These are phyloP conservation scores for Coenobita brevimanus DNA, from an alignment of 1,140 invertebrate genomes.

Conservation along the genomic window DNA sequence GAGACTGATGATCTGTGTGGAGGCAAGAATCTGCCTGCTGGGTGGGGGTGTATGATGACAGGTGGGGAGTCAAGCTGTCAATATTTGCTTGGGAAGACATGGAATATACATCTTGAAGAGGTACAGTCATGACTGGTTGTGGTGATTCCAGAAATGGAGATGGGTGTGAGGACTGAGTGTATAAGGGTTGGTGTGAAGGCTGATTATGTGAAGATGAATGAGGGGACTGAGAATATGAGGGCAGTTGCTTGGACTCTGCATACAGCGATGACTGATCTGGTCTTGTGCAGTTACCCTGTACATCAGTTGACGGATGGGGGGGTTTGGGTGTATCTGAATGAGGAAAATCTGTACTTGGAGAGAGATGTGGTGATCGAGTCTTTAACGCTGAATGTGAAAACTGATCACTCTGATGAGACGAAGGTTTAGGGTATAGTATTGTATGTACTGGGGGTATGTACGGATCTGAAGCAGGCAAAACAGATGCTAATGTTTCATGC, in stretches of 20 bases:
- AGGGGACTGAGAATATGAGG: slow-evolving; percentile 3
- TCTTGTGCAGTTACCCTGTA: neutral
- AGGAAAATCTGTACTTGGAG: no score
- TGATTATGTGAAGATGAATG: neutral
- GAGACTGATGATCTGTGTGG: neutral
- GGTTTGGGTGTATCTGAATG: no score
- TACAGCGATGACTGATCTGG: neutral
- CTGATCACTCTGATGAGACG: no score
- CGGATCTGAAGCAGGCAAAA: no score
- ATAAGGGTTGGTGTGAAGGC: neutral
- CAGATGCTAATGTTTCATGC: no score
- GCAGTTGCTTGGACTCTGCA: neutral
- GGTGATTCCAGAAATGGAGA: no score
- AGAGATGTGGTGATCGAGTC: no score
- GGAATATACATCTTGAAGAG: neutral
- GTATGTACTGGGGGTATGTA: no score
- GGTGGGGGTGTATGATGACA: neutral
- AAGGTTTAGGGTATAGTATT: no score
- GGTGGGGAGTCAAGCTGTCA: neutral
- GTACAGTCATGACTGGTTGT: no score
- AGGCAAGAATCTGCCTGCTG: neutral
- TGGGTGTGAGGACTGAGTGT: neutral
- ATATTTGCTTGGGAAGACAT: neutral
- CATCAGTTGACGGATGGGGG: no score
- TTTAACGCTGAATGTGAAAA: no score